Base-by-base conservation (phyloP, 2,113 vertebrate genomes). In the Rousettus leschenaultii region DNA sequence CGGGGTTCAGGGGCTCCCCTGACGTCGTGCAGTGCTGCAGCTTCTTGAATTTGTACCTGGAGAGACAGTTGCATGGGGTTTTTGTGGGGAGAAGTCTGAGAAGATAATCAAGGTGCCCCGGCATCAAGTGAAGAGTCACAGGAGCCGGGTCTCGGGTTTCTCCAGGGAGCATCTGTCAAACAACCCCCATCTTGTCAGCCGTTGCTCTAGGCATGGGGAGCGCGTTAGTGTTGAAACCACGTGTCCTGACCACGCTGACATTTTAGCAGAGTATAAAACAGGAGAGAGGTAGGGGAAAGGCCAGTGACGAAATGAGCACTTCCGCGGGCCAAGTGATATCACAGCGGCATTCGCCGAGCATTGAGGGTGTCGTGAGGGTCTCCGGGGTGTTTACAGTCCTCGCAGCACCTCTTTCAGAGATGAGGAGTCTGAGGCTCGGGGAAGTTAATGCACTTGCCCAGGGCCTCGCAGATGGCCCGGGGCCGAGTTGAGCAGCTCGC, bases 1-100 rank as follows among this genome's bases (percentile, higher is more conserved):
- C 98, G 0, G 98, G 97, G 92, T 98, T 99, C 90, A 99, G 98
- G 0, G 99, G 98, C 74, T 99, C 98, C 2, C 98, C 98, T 35
- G 92, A 97, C 0, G 96, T 98, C 96, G 98, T n/a, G 92, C 98
- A 99, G 71, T 98, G 98, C 73, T 95, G 91, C 90, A 99, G 95
- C 24, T 77, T 94, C 97, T 98, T 97, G 89, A 99, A 99, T 43
- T 94, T 93, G 43, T 98, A 98, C 45, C 98, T 99, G 75, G 26
- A 87, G 0, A 92, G 30, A 85, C 1, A 97, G 83, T 86, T 71
- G 35, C 24, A 30, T 75, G 24, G 11, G 26, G 22, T 40, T 61
- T 40, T 86, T 38, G 4, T 40, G 82, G 73, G 26, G 12, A 35
- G 38, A 35, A 71, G 57, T 6, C 53, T 51, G 55, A 85, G n/a